Conservation (phyloP, 2,888 invertebrate species). For the Cephus spinipes region DNA sequence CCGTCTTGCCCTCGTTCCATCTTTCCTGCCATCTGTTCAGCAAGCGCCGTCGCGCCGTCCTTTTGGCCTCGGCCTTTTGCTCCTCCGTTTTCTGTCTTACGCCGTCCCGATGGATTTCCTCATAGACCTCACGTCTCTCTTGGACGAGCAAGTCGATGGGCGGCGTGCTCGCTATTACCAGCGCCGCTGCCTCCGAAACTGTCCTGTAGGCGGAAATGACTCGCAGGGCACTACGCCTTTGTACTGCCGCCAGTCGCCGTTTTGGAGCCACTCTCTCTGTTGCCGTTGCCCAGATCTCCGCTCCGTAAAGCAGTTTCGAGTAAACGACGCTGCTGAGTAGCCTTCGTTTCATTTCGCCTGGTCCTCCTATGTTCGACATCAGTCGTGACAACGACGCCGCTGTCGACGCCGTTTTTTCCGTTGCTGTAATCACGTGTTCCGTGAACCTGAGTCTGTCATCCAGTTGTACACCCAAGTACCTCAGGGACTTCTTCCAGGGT, state of each 20-base stretch:
- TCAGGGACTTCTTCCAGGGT: too few relatives aligned
- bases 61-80: background rate
- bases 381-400: background rate
- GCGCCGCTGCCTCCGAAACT: slow-evolving; percentile 15
- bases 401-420: background rate
- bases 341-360: slow-evolving; percentile 13
- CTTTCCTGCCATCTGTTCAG: slow-evolving; percentile 4
- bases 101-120: background rate
- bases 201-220: slow-evolving; percentile 20
- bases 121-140: slow-evolving; percentile 17
- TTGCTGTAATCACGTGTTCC: background rate
- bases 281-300: slow-evolving; percentile 21
- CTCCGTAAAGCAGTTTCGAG: slow-evolving; percentile 27
- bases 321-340: slow-evolving; percentile 20
- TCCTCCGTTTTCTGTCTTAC: background rate
- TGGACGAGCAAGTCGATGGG: slow-evolving; percentile 18
- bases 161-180: slow-evolving; percentile 14
- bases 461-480: too few relatives aligned
- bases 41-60: slow-evolving; percentile 2
- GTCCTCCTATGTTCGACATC: slow-evolving; percentile 12
- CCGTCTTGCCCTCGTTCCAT: background rate
- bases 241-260: background rate
- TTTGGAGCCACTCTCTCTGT: slow-evolving; percentile 2
- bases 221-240: background rate
- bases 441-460: too few relatives aligned